These are phyloP conservation scores for Ceyx melanurus DNA, from an alignment of 2,113 vertebrate genomes.

Conservation along the genomic window DNA sequence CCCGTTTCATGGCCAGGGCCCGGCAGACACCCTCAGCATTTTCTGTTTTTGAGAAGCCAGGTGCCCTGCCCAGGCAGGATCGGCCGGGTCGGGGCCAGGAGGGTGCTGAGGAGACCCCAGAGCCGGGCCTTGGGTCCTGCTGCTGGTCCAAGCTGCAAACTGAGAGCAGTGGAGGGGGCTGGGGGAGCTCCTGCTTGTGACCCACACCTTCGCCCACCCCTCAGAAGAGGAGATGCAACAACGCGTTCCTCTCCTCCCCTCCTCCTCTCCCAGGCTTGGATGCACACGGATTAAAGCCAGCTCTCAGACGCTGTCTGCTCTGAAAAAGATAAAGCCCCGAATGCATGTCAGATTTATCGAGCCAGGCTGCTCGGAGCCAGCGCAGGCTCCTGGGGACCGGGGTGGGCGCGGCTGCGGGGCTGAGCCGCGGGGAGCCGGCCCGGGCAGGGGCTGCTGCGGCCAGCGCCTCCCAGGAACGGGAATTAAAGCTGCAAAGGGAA, in stretches of 20 bases:
- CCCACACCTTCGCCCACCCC: rapidly evolving
- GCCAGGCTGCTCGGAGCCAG: neutral
- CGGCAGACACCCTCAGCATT: neutral
- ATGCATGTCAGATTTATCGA: rapidly evolving
- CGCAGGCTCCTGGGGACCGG: neutral
- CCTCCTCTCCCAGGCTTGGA: neutral
- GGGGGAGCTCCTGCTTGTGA: too few species aligned
- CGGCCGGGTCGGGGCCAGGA: too few species aligned
- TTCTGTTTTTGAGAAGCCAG: too few species aligned
- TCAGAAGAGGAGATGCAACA: too few species aligned
- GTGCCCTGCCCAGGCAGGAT: neutral
- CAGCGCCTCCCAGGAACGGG: neutral
- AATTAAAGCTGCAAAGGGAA: neutral
- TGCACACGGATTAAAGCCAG: rapidly evolving
- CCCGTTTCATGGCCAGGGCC: rapidly evolving
- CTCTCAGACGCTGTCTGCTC: neutral
- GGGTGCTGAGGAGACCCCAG: neutral
- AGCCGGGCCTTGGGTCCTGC: neutral
- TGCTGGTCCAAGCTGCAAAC: rapidly evolving
- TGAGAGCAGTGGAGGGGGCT: neutral
- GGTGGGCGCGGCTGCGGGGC: neutral
- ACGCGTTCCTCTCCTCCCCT: neutral
- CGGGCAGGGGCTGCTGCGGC: neutral
- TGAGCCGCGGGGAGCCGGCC: rapidly evolving
- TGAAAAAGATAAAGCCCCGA: neutral